Conservation (phyloP, 1,140 invertebrate genomes). For the Calephelis nemesis region DNA sequence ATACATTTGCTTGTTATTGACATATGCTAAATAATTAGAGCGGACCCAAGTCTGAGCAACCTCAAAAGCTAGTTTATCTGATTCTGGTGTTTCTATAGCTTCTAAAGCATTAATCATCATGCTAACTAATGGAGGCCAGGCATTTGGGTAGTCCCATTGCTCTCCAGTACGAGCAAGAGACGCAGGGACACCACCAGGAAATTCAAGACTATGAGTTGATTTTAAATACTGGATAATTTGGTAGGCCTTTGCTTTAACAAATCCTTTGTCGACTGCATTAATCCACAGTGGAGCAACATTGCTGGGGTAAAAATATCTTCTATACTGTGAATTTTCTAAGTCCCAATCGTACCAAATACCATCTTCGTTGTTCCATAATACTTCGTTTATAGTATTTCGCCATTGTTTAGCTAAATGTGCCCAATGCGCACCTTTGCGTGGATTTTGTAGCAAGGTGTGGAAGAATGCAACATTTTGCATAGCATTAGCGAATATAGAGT, state of each 20-base stretch:
- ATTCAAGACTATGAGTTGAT: slow-evolving; percentile 3
- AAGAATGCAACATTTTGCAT: slow-evolving; percentile 17
- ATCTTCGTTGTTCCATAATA: slow-evolving; percentile 15
- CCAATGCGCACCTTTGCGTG: slow-evolving; percentile 2
- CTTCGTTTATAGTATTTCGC: slow-evolving; percentile 13
- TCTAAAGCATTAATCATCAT: slow-evolving; percentile 22
- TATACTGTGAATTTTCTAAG: slow-evolving; percentile 12
- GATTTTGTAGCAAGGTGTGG: slow-evolving; percentile 11
- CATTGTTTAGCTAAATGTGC: slow-evolving; percentile 9
- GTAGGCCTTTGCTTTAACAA: slow-evolving; percentile 4
- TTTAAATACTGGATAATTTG: slow-evolving; percentile 16
- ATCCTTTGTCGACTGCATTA: slow-evolving; percentile 8
- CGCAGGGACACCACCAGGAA: slow-evolving; percentile 11
- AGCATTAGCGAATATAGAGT: background rate
- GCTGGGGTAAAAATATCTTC: slow-evolving; percentile 20
- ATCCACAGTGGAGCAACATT: slow-evolving; percentile 22
- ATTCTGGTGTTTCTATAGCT: slow-evolving; percentile 3
- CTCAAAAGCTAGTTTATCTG: slow-evolving; percentile 12
- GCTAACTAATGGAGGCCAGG: slow-evolving; percentile 21
- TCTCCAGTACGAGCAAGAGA: slow-evolving; percentile 20
- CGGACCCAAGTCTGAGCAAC: slow-evolving; percentile 21
- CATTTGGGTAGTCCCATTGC: slow-evolving; percentile 24
- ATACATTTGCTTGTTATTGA: slow-evolving; percentile 14
- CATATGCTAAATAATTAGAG: slow-evolving; percentile 11
- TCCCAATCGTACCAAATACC: slow-evolving; percentile 25